Evolutionary conservation across 92 coral and sea anemone genomes (phyloP).

Genomic region (Meandrina meandrites): DNA sequence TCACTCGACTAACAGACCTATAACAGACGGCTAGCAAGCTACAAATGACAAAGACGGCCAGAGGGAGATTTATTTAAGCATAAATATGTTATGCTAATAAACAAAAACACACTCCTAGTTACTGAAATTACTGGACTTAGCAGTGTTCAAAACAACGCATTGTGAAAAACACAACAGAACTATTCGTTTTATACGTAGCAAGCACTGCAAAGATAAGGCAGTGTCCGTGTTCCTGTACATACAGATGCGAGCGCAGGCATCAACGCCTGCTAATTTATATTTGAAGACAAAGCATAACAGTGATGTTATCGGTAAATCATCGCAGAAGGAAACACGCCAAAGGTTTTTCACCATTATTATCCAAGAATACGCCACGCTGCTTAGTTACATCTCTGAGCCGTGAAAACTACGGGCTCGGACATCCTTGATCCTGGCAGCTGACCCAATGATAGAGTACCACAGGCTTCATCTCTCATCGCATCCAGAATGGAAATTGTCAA

Average conservation of each 20-base stretch:
- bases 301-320: neutral
- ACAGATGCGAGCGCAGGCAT: neutral
- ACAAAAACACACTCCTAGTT: neutral
- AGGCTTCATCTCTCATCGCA: neutral
- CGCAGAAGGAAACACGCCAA: neutral
- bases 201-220: neutral
- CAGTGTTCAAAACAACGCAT: neutral
- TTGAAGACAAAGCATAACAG: neutral
- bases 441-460: neutral
- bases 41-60: neutral
- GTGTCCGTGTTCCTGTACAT: neutral
- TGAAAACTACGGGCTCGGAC: neutral
- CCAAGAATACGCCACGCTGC: neutral
- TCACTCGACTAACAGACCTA: neutral
- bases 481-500: neutral
- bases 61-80: neutral
- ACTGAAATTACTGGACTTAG: neutral
- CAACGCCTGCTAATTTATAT: neutral
- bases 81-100: neutral
- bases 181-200: neutral
- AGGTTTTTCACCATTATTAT: too few species aligned
- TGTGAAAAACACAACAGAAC: conserved; percentile 12
- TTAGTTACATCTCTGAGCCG: neutral
- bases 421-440: neutral
- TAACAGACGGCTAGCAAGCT: too few species aligned